Evolutionary conservation across 2,888 invertebrate genomes (phyloP).

Genomic region (Rhaphigaster nebulosa): DNA sequence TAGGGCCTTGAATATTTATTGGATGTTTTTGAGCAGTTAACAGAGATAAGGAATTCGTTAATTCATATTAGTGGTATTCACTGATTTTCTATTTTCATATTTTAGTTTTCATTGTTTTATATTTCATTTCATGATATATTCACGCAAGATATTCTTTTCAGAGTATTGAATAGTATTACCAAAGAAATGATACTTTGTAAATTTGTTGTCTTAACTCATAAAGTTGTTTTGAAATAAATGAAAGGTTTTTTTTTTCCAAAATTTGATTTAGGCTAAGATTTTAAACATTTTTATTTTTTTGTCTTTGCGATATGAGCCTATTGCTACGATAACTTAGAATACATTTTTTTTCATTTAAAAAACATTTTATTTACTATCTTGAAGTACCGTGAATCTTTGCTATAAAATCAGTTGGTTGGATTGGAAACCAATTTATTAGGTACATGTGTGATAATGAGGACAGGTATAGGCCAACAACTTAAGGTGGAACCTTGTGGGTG

Average conservation of each 20-base stretch:
- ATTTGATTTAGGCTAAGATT: not conserved
- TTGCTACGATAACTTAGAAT: too few species aligned
- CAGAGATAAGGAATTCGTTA: not conserved
- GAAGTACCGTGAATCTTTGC: too few species aligned
- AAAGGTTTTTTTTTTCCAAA: not conserved
- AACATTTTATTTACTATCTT: too few species aligned
- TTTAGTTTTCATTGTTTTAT: not conserved
- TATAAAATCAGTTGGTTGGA: too few species aligned
- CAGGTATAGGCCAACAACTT: too few species aligned
- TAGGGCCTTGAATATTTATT: not conserved
- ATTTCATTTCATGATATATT: not conserved
- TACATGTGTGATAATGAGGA: too few species aligned
- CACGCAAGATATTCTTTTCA: not conserved
- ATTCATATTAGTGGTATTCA: not conserved
- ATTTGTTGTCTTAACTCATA: conserved; percentile 34
- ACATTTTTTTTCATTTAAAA: too few species aligned
- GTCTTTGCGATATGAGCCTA: not conserved
- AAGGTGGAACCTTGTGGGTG: too few species aligned
- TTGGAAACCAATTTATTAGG: too few species aligned
- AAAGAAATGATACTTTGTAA: conserved; percentile 23
- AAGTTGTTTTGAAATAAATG: conserved; percentile 26
- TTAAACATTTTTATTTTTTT: not conserved
- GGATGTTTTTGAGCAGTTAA: not conserved
- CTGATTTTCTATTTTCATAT: not conserved
- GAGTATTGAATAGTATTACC: conserved; percentile 2